A percentile compares a stretch with the other conserved stretches of the same genome.
Evolutionary conservation across 2,888 invertebrate genomes (phyloP).

Genomic region (Norana najaformis): DNA sequence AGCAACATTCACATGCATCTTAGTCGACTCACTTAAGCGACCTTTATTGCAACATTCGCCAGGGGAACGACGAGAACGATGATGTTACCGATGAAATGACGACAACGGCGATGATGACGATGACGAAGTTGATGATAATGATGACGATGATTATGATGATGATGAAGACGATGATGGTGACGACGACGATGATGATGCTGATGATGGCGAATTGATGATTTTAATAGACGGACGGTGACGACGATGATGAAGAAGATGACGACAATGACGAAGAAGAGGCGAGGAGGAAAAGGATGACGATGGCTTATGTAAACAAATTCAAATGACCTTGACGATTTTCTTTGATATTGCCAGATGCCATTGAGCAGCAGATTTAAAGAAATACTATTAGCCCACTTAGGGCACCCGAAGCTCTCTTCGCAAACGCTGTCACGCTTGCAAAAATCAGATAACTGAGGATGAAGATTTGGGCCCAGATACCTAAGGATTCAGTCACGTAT

Average conservation of each 20-base stretch:
- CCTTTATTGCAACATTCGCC: no score
- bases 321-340: no score
- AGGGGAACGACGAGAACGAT: no score
- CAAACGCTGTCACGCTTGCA: background rate
- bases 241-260: background rate
- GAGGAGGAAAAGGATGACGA: background rate
- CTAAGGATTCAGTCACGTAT: background rate
- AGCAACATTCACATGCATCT: background rate
- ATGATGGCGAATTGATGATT: background rate
- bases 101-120: constrained; percentile 21
- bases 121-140: background rate
- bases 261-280: background rate
- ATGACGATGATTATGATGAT: constrained; percentile 23
- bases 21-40: no score
- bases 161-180: constrained; percentile 19
- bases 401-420: background rate
- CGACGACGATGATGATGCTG: background rate
- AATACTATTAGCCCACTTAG: background rate
- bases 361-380: background rate
- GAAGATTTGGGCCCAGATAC: no score
- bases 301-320: no score
- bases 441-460: background rate
- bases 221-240: background rate
- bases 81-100: background rate
- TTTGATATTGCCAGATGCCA: background rate